phyloP scores from a whole-genome alignment of 2,113 vertebrate genomes.

The Proterorhinus semilunaris region DNA sequence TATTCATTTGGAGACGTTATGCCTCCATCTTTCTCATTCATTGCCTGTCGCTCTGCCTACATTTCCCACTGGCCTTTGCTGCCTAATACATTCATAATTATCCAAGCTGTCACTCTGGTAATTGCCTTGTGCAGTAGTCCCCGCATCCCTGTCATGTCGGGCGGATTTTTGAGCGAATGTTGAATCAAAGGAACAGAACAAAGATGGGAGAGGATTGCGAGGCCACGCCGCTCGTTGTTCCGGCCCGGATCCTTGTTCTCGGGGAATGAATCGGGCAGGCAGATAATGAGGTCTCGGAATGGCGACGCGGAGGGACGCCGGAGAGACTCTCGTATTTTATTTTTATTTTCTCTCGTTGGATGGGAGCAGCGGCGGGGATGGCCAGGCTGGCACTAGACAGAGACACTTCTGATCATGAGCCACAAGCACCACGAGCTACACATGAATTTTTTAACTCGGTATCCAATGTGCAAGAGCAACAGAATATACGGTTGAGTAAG shows the following conservation, averaged over 20 bases:
- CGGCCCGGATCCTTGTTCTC: constrained; percentile 13
- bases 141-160: constrained; percentile 6
- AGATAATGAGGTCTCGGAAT: constrained; percentile 28
- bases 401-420: not conserved
- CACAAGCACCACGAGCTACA: not conserved
- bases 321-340: constrained; percentile 27
- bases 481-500: too few species aligned
- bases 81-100: not conserved
- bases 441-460: not conserved
- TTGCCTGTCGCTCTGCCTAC: not conserved
- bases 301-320: constrained; percentile 9
- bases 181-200: constrained; percentile 12
- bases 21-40: not conserved
- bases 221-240: constrained; percentile 6
- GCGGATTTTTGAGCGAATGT: constrained; percentile 18
- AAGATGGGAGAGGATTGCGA: not conserved
- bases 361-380: not conserved
- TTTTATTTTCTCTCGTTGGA: not conserved
- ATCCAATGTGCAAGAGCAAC: too few species aligned
- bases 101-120: constrained; percentile 6
- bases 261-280: constrained; percentile 23
- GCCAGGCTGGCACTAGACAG: constrained; percentile 1
- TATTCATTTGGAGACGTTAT: too few species aligned
- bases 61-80: not conserved
- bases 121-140: not conserved